Base-by-base conservation (phyloP, 1,140 invertebrate genomes). In the Prorops nasuta region DNA sequence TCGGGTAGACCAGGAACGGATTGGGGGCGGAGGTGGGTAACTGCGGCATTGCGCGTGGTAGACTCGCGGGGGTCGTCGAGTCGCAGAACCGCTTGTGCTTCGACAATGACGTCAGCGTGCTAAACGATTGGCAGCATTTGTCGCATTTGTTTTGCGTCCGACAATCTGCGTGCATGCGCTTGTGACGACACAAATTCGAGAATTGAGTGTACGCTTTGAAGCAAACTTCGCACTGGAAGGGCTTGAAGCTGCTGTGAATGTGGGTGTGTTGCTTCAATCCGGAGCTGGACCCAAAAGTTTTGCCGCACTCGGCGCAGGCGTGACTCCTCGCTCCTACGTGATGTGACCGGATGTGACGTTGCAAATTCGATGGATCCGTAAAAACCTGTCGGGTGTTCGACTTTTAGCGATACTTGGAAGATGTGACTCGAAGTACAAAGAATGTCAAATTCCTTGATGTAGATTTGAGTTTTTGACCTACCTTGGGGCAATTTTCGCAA, bases 191-290 rank as follows among this genome's bases (percentile, higher is more conserved):
- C 58, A 99, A 81, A 74, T 99, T 99, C 10, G 96, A 98, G 75
- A 99, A 99, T 79, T 99, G 98, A 0, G 98, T 99, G 80, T 99
- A 99, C 1, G 95, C 87, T 79, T 92, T 92, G 61, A 85, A 86
- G 76, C 89, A 92, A 40, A 94, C 92, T 72, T 95, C 91, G 74
- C 93, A 97, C 79, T 91, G 89, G 76, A 99, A 99, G 2, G 97
- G 98, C 76, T 99, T 99, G 37, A 98, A 88, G 64, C 91, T 96
- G 62, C 92, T 96, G 81, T 99, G 98, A 54, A 99, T 99, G 79
- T 99, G 97, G 18, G 94, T 96, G 80, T 99, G 98, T 74, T 99
- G 98, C 76, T 99, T 99, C 22, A 99, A 81, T 7, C 98, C 98
- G 36, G 93, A 96, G 40, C 91, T 94, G 17, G 95, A 97, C 8